Evolutionary conservation across 2,888 invertebrate species (phyloP).

Genomic region (Dinocampus coccinellae): DNA sequence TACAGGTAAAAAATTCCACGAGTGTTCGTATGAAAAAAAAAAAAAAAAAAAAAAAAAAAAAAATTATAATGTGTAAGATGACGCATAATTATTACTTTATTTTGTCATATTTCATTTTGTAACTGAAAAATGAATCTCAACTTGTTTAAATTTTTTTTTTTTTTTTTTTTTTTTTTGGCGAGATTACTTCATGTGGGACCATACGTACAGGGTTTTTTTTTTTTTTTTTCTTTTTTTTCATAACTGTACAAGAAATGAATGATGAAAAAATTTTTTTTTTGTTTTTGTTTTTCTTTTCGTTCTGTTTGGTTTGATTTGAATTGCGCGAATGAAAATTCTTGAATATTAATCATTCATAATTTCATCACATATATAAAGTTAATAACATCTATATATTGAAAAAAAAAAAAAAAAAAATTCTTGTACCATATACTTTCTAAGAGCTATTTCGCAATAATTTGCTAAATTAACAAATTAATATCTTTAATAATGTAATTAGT

Average conservation of each 20-base stretch:
- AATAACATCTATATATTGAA: constrained; percentile 25
- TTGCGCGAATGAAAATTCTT: background rate
- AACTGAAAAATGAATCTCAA: background rate
- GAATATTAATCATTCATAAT: constrained; percentile 6
- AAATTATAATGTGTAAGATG: no score
- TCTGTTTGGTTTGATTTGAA: no score
- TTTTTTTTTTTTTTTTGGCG: background rate
- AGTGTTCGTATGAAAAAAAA: background rate
- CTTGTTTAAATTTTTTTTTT: background rate
- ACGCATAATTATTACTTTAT: background rate
- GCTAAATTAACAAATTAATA: constrained; percentile 25
- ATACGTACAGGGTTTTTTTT: constrained; percentile 7
- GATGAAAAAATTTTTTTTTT: background rate
- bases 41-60: no score
- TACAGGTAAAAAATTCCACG: background rate
- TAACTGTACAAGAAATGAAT: background rate
- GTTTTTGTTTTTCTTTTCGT: background rate
- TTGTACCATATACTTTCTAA: constrained; percentile 46
- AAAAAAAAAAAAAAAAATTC: constrained; percentile 34
- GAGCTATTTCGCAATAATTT: constrained; percentile 32
- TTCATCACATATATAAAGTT: background rate
- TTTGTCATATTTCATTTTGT: background rate
- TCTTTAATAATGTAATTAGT: constrained; percentile 29
- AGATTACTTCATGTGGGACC: constrained; percentile 14
- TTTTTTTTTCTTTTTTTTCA: no score